phyloP scores from a whole-genome alignment of 2,113 vertebrate genomes.

The Nymphicus hollandicus region DNA sequence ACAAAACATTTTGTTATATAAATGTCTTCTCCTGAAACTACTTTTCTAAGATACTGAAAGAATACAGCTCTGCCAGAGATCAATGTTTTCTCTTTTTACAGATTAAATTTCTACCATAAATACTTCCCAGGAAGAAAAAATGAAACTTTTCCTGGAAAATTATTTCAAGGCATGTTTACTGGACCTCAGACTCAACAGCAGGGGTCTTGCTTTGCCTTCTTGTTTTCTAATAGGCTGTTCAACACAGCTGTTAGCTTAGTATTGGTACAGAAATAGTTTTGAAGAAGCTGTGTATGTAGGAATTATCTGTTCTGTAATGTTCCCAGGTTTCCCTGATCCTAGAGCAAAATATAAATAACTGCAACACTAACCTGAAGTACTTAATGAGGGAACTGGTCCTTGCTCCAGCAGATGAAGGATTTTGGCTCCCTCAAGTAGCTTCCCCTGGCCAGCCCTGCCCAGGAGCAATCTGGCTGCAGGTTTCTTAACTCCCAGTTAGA shows the following conservation, averaged over 20 bases:
- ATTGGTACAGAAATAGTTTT: background rate
- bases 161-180: background rate
- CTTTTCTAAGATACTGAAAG: background rate
- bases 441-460: background rate
- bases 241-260: background rate
- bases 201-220: background rate
- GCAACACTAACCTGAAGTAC: background rate
- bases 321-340: background rate
- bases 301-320: background rate
- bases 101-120: background rate
- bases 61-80: background rate
- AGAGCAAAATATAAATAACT: background rate
- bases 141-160: background rate
- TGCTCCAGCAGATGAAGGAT: background rate
- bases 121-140: background rate
- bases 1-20: background rate
- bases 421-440: background rate
- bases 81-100: background rate
- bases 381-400: background rate
- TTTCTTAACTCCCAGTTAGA: background rate
- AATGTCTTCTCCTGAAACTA: background rate
- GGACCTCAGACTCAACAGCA: background rate
- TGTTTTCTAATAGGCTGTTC: background rate
- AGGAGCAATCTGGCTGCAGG: background rate
- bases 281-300: background rate